Evolutionary conservation across 2,888 invertebrate genomes (phyloP), one percentile per base, ranked within the genome.

Genomic region (Heliconius hortense): DNA sequence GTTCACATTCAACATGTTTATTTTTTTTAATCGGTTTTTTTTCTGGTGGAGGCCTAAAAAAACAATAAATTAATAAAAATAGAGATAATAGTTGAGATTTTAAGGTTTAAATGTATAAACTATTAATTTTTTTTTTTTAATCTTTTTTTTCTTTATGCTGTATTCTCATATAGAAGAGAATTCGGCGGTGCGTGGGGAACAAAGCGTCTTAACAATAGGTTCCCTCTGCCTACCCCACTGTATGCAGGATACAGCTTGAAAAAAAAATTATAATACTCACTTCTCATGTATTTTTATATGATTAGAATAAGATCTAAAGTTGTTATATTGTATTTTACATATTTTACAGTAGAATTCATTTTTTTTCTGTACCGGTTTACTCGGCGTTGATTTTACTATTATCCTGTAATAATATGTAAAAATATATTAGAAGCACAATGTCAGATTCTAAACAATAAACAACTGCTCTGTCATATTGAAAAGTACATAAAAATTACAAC

Each of bases 1-100:
- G 24, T 11, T 53, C 26, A 35, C 79, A 77, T 10, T 67, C 64
- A 13, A 71, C 13, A 1, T 13, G 53, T 43, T 70, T 74, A 5
- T 4, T 26, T n/a, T 70, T 73, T 59, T 53, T 72, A 10, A 5
- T 43, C 2, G 56, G 26, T 48, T 59, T 72, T 11, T 13, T 59
- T 11, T 59, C 72, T 15, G 63, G 10, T 15, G 63, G 10, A 2
- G 39, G 63, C 18, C 72, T 77, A 39, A 43, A 67, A 76, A 53
- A 64, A 56, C 8, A 62, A 60, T 18, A 21, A 53, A n/a, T 56
- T n/a, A 56, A 10, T n/a, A 21, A 48, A 48, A 43, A 48, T 7
- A 48, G 48, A 18, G 15, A 4, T 48, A 48, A n/a, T 56, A 56
- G 10, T n/a, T n/a, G 2, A 56, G n/a, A 56, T 4, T 56, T 48